Conservation (phyloP, 2,113 vertebrate genomes). For the Conger conger region DNA sequence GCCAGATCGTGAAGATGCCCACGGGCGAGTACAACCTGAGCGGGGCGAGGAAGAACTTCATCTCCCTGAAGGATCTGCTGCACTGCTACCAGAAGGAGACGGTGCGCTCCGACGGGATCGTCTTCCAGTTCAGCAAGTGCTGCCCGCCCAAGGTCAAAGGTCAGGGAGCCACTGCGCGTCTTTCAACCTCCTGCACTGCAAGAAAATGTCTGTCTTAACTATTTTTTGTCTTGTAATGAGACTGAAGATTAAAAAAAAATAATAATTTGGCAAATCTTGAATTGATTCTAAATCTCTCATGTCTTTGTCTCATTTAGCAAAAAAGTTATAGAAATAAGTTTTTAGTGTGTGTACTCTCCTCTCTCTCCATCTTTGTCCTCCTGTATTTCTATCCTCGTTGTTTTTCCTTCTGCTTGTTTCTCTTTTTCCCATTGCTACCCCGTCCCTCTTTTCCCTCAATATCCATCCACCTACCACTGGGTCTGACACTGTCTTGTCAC, state of each 20-base stretch:
- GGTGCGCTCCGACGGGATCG: conserved; percentile 88
- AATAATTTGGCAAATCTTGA: too few relatives aligned
- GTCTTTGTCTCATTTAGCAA: too few relatives aligned
- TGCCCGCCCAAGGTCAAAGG: conserved; percentile 89
- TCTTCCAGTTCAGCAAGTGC: conserved; percentile 92
- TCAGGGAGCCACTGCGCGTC: conserved; percentile 49
- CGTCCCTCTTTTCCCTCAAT: background rate
- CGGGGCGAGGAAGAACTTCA: conserved; percentile 86
- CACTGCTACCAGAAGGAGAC: conserved; percentile 96
- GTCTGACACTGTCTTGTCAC: too few relatives aligned
- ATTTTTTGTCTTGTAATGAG: too few relatives aligned
- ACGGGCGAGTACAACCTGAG: conserved; percentile 84
- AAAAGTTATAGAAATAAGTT: too few relatives aligned
- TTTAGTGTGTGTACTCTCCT: too few relatives aligned
- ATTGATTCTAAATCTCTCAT: too few relatives aligned
- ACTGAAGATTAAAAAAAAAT: too few relatives aligned
- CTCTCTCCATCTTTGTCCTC: too few relatives aligned
- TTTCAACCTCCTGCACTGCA: too few relatives aligned
- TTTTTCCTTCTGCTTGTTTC: background rate
- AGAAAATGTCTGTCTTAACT: too few relatives aligned
- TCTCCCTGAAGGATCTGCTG: conserved; percentile 85
- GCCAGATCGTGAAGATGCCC: conserved; percentile 85
- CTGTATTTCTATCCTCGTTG: background rate
- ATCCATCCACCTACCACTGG: background rate
- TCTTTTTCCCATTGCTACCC: background rate